These are phyloP conservation scores for Lepidothrix coronata DNA, from an alignment of 2,113 vertebrate genomes.

Conservation along the genomic window DNA sequence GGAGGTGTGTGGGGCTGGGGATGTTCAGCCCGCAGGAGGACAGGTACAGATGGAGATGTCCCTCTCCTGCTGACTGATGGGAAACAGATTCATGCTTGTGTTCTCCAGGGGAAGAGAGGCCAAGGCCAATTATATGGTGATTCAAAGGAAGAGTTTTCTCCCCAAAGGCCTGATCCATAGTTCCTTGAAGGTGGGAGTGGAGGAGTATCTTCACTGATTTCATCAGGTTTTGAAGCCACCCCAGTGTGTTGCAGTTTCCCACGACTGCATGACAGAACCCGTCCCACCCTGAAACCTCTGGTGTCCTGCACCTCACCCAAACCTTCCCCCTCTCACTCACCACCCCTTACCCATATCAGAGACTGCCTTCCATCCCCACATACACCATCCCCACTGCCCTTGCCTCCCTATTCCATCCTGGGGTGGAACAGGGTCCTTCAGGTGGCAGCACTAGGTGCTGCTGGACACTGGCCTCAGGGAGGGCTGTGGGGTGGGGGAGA, in stretches of 20 bases:
- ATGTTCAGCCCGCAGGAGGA: not conserved
- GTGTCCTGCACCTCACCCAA: not conserved
- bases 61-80: not conserved
- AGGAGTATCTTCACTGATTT: not conserved
- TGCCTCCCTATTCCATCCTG: rapidly evolving
- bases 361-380: not conserved
- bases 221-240: not conserved
- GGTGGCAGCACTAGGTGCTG: not conserved
- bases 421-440: not conserved
- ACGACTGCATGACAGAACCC: not conserved
- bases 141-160: not conserved
- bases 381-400: rapidly evolving
- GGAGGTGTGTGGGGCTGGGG: not conserved
- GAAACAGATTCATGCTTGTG: not conserved
- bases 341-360: not conserved
- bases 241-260: not conserved
- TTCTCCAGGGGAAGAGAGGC: not conserved
- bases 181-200: not conserved
- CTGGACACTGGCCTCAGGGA: not conserved
- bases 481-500: not conserved
- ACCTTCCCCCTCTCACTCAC: not conserved
- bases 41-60: not conserved
- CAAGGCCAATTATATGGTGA: not conserved
- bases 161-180: not conserved
- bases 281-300: not conserved